Conservation (phyloP, 2,797 vertebrate genomes). For the Myotis myotis region DNA sequence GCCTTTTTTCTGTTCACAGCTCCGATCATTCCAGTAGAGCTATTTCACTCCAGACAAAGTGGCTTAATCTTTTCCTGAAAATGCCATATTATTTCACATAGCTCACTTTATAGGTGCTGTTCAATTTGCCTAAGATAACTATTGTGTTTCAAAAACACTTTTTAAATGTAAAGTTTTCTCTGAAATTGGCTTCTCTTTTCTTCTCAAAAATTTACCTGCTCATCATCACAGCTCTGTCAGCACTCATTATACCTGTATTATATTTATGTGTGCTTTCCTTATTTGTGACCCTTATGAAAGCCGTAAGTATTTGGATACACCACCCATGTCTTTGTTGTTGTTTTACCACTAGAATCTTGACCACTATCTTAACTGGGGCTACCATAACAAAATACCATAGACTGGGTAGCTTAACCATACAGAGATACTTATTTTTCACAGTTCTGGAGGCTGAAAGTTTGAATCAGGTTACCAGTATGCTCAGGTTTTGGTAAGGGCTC, state of each 20-base stretch:
- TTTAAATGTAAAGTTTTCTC: background rate
- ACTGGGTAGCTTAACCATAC: background rate
- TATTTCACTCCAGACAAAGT: background rate
- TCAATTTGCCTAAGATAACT: background rate
- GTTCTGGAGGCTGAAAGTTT: background rate
- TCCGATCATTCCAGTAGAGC: background rate
- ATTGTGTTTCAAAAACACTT: slow-evolving; percentile 1
- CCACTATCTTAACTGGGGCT: background rate
- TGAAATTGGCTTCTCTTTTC: background rate
- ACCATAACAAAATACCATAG: background rate
- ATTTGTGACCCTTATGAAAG: background rate
- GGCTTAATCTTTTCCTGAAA: background rate
- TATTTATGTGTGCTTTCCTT: background rate
- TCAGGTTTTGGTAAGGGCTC: background rate
- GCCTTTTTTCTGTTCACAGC: background rate
- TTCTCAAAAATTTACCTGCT: background rate
- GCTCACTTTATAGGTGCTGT: background rate
- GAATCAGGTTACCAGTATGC: too few species aligned
- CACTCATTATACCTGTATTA: background rate
- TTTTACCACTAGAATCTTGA: background rate
- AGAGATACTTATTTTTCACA: background rate
- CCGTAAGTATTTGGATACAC: background rate
- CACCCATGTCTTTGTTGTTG: background rate
- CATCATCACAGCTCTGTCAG: background rate
- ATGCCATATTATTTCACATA: background rate